These are phyloP conservation scores for Gymnothorax javanicus DNA, from an alignment of 2,797 vertebrate genomes.

Conservation along the genomic window DNA sequence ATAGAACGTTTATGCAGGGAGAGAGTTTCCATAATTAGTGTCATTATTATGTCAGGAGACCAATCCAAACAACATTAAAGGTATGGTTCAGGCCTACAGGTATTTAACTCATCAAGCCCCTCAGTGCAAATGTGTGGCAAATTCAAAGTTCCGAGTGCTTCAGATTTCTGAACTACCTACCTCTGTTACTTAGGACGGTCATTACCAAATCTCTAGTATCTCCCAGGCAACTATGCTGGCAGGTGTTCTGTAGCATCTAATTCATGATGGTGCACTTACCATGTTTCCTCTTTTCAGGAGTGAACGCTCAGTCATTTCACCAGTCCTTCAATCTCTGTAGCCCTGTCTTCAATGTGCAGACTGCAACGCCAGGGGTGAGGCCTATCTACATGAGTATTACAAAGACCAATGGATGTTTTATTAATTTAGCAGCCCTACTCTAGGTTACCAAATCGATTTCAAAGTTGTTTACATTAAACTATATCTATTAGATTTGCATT, in stretches of 20 bases:
- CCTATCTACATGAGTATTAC: not conserved
- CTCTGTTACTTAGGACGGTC: no score
- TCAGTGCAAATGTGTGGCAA: no score
- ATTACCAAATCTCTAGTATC: not conserved
- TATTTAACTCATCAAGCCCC: no score
- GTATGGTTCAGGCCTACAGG: no score
- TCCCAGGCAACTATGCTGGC: not conserved
- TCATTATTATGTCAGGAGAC: no score
- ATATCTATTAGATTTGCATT: not conserved
- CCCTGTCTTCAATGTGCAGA: slow-evolving; percentile 89
- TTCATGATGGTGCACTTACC: not conserved
- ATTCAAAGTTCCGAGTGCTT: no score
- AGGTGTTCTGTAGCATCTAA: not conserved
- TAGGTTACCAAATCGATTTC: not conserved
- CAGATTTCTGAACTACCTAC: no score
- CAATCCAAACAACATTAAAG: no score
- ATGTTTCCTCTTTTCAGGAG: slow-evolving; percentile 73
- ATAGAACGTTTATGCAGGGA: no score
- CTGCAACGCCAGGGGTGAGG: slow-evolving; percentile 93
- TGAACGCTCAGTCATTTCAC: slow-evolving; percentile 88
- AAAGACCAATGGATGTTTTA: not conserved
- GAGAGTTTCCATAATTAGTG: no score
- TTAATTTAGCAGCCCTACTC: not conserved
- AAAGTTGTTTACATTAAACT: not conserved
- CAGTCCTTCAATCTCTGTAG: slow-evolving; percentile 86